Evolutionary conservation across 64 coral and sea anemone genomes (phyloP).

Genomic region (Pachyseris speciosa): DNA sequence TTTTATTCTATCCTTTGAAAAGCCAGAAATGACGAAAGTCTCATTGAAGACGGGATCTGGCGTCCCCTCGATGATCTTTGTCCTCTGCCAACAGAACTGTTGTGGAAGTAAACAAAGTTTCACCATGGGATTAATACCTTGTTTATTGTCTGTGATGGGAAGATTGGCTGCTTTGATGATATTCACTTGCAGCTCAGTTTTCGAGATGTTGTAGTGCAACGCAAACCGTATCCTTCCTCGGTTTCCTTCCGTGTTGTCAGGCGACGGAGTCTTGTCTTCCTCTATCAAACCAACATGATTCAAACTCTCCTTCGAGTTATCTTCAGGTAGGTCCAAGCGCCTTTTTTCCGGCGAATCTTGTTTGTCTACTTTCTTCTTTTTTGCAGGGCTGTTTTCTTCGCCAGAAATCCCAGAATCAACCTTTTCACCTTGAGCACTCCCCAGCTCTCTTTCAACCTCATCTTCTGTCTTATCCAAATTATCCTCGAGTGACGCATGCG

Average conservation of each 20-base stretch:
- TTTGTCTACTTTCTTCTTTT: not conserved
- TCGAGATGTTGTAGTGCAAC: slow-evolving; percentile 75
- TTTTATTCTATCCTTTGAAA: slow-evolving; percentile 88
- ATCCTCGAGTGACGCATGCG: slow-evolving; percentile 71
- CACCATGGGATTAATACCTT: slow-evolving; percentile 81
- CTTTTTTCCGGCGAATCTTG: not conserved
- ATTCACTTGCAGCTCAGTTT: slow-evolving; percentile 92
- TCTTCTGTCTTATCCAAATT: slow-evolving; percentile 70
- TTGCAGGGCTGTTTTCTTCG: slow-evolving; percentile 42
- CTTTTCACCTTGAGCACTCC: not conserved
- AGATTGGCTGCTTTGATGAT: slow-evolving; percentile 82
- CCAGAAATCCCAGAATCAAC: not conserved
- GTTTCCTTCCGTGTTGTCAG: slow-evolving; percentile 40
- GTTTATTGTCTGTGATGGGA: slow-evolving; percentile 63
- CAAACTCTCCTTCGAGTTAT: not conserved
- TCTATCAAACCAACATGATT: slow-evolving; percentile 16
- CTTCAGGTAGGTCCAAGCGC: not conserved
- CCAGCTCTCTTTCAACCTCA: slow-evolving; percentile 36
- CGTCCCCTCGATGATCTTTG: slow-evolving; percentile 70
- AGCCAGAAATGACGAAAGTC: slow-evolving; percentile 94
- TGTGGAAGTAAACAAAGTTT: slow-evolving; percentile 90
- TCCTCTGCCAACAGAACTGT: slow-evolving; percentile 97
- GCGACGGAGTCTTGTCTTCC: slow-evolving; percentile 53
- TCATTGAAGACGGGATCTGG: slow-evolving; percentile 90
- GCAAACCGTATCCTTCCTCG: slow-evolving; percentile 87